Conservation (phyloP, 2,113 vertebrate genomes). For the Orycteropus afer region DNA sequence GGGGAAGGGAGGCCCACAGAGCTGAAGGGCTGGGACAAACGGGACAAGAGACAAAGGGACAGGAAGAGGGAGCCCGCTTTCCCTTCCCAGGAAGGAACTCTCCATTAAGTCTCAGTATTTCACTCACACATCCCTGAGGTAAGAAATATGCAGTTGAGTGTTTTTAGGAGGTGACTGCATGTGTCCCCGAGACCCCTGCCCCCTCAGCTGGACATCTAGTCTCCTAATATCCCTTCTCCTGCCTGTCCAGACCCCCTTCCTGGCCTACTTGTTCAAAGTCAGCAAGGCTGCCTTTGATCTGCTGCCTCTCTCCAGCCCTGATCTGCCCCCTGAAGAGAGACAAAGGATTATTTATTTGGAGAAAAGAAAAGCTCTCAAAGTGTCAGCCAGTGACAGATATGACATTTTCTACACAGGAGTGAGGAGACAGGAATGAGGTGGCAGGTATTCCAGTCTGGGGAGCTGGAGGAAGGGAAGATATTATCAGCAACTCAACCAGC, state of each 20-base stretch:
- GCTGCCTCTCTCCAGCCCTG: constrained; percentile 14
- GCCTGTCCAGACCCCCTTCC: not conserved
- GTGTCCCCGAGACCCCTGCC: not conserved
- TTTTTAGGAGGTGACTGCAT: not conserved
- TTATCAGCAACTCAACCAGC: not conserved
- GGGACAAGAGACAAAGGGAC: constrained; percentile 70
- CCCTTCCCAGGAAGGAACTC: constrained; percentile 62
- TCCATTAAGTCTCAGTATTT: constrained; percentile 20
- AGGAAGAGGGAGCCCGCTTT: constrained; percentile 75
- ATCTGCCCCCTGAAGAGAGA: constrained; percentile 63
- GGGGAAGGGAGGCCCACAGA: constrained; percentile 72
- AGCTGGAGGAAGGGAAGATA: not conserved
- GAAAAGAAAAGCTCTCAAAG: constrained; percentile 59
- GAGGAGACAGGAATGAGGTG: not conserved
- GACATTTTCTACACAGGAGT: not conserved
- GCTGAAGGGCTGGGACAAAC: constrained; percentile 69
- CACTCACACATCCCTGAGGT: not conserved
- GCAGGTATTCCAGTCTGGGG: not conserved
- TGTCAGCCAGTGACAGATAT: constrained; percentile 49
- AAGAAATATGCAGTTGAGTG: not conserved
- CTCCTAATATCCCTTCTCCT: not conserved
- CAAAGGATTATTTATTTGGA: constrained; percentile 70
- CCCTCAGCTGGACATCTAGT: not conserved
- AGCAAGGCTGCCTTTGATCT: constrained; percentile 32
- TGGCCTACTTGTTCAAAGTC: constrained; percentile 39